Percentiles rank a stretch among this genome's conserved stretches.
phyloP scores from a whole-genome alignment of 2,797 vertebrate species.

The Amblyopsis hoosieri region DNA sequence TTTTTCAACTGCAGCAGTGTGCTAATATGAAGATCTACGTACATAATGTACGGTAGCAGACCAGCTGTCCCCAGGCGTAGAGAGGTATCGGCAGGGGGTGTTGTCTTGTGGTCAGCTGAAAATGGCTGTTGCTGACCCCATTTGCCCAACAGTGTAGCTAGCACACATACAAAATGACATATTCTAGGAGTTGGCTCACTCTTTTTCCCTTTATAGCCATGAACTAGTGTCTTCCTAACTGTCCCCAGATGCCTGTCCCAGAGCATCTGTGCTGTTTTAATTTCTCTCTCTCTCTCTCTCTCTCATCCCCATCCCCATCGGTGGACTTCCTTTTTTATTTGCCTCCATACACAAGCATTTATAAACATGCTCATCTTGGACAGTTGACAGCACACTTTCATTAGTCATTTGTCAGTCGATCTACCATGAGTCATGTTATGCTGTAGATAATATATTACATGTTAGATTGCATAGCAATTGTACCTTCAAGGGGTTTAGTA shows the following conservation, averaged over 20 bases:
- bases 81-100: constrained; percentile 4
- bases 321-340: not conserved
- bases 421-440: constrained; percentile 24
- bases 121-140: constrained; percentile 4
- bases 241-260: constrained; percentile 24
- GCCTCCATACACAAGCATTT: not conserved
- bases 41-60: constrained; percentile 1
- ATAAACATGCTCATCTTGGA: not conserved
- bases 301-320: not conserved
- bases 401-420: not conserved
- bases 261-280: constrained; percentile 15
- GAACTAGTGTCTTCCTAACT: constrained; percentile 22
- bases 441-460: constrained; percentile 3
- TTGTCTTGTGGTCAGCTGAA: constrained; percentile 10
- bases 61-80: constrained; percentile 9
- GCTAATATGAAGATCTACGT: constrained; percentile 2
- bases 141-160: not conserved
- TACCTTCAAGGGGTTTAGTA: constrained; percentile 6
- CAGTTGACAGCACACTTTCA: not conserved
- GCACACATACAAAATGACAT: constrained; percentile 3
- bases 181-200: constrained; percentile 7
- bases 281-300: not conserved
- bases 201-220: constrained; percentile 12
- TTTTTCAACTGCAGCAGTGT: not conserved
- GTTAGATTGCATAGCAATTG: constrained; percentile 12